These are phyloP conservation scores for Pitangus sulphuratus DNA, from an alignment of 2,797 vertebrate species.

Conservation along the genomic window DNA sequence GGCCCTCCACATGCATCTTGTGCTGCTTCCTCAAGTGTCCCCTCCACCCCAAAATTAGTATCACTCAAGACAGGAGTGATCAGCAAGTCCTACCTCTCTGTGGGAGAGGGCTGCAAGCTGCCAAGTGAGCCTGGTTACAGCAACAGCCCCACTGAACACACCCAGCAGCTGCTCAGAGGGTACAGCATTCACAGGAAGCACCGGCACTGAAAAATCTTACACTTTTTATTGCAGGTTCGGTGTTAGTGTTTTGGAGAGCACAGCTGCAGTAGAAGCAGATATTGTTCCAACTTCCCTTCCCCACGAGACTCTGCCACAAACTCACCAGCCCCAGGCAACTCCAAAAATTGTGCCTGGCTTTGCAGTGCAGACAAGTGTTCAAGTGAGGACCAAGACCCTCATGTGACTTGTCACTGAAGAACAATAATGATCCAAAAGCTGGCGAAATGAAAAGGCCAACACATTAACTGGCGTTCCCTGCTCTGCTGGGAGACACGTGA, in stretches of 20 bases:
- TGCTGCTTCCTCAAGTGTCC: neutral
- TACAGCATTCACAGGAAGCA: neutral
- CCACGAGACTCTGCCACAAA: neutral
- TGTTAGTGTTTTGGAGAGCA: constrained; percentile 43
- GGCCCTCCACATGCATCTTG: neutral
- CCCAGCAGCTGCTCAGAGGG: neutral
- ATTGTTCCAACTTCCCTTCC: neutral
- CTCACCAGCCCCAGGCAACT: neutral
- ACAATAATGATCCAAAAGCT: constrained; percentile 6
- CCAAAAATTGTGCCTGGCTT: neutral
- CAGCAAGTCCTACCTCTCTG: rapidly evolving
- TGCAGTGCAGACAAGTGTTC: neutral
- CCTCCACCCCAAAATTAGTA: neutral
- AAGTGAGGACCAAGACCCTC: neutral
- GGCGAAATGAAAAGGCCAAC: neutral
- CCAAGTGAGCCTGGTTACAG: neutral
- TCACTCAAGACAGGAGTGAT: neutral
- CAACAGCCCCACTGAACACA: neutral
- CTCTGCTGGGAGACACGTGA: neutral
- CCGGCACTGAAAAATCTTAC: neutral
- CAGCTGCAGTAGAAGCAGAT: constrained; percentile 1
- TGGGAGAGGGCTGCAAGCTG: neutral
- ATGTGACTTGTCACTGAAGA: neutral
- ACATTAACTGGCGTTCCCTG: neutral
- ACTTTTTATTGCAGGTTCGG: constrained; percentile 37